A percentile compares a stretch with the other conserved stretches of the same genome.
Evolutionary conservation across 2,888 invertebrate genomes (phyloP).

Genomic region (Sicus ferrugineus): DNA sequence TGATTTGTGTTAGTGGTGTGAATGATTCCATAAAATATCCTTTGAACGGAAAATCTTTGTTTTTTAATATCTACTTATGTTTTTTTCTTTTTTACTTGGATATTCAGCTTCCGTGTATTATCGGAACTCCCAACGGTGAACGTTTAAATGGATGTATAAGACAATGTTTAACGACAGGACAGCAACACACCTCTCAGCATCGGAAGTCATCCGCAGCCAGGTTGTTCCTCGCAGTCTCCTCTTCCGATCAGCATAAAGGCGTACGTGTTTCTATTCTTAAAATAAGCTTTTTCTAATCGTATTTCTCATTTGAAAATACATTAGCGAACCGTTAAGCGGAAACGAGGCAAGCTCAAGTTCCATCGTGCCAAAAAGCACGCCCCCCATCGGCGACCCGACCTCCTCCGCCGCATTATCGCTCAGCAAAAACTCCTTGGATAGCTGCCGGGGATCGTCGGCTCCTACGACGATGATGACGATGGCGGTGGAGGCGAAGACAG

Average conservation of each 20-base stretch:
- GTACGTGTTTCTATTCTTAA: constrained; percentile 61
- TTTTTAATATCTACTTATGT: too few relatives aligned
- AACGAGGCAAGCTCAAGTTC: constrained; percentile 73
- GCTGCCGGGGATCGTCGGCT: constrained; percentile 66
- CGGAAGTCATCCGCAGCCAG: constrained; percentile 68
- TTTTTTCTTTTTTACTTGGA: constrained; percentile 54
- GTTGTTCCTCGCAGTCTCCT: constrained; percentile 69
- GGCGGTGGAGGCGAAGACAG: constrained; percentile 67
- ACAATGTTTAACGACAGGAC: constrained; percentile 66
- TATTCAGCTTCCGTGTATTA: constrained; percentile 66
- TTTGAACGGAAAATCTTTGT: too few relatives aligned
- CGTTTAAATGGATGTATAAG: constrained; percentile 66
- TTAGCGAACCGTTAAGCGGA: constrained; percentile 62
- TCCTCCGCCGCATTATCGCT: constrained; percentile 65
- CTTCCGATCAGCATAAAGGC: constrained; percentile 68
- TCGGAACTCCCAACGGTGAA: constrained; percentile 65
- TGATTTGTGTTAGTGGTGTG: constrained; percentile 23
- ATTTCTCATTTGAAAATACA: constrained; percentile 23
- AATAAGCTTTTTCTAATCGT: background rate
- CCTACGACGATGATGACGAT: constrained; percentile 69
- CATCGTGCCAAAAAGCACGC: constrained; percentile 88
- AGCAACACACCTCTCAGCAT: constrained; percentile 62
- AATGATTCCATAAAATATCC: too few relatives aligned
- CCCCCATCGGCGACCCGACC: constrained; percentile 70
- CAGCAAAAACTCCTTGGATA: constrained; percentile 66